A percentile compares a stretch with the other conserved stretches of the same genome.
Evolutionary conservation across 1,140 invertebrate species (phyloP).

Genomic region (Ylistrum balloti): DNA sequence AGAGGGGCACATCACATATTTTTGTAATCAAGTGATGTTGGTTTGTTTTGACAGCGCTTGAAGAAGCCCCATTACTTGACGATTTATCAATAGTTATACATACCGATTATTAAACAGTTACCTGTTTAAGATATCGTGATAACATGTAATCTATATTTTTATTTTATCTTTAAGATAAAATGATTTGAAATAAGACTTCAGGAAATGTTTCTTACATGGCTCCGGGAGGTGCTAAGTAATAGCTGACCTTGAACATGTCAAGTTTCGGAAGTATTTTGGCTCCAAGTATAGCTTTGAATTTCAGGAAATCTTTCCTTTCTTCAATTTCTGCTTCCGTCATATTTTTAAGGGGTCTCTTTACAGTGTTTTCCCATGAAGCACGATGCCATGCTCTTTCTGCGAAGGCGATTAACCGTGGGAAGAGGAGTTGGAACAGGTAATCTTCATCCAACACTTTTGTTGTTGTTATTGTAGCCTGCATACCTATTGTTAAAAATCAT

Average conservation of each 20-base stretch:
- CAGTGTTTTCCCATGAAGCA: slow-evolving; percentile 42
- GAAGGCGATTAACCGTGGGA: slow-evolving; percentile 42
- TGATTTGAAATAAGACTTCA: not conserved
- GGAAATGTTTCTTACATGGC: slow-evolving; percentile 2
- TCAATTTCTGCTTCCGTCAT: not conserved
- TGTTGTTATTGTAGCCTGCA: slow-evolving; percentile 34
- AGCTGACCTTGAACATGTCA: not conserved
- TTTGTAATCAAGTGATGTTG: no score
- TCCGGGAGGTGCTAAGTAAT: slow-evolving; percentile 31
- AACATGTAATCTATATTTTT: no score
- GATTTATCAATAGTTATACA: no score
- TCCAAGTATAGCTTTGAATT: not conserved
- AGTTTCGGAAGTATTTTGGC: not conserved
- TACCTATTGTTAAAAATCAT: no score
- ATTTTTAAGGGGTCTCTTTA: not conserved
- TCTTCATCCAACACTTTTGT: slow-evolving; percentile 30
- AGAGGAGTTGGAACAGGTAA: not conserved
- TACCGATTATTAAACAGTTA: no score
- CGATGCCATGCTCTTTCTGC: slow-evolving; percentile 46
- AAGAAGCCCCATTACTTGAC: no score
- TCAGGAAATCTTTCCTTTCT: not conserved
- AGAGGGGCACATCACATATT: no score
- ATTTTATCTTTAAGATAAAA: no score
- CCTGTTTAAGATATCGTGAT: no score
- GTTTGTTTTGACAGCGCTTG: no score